Base-by-base conservation (phyloP, 64 coral and sea anemone genomes). In the Cladopsammia gracilis region DNA sequence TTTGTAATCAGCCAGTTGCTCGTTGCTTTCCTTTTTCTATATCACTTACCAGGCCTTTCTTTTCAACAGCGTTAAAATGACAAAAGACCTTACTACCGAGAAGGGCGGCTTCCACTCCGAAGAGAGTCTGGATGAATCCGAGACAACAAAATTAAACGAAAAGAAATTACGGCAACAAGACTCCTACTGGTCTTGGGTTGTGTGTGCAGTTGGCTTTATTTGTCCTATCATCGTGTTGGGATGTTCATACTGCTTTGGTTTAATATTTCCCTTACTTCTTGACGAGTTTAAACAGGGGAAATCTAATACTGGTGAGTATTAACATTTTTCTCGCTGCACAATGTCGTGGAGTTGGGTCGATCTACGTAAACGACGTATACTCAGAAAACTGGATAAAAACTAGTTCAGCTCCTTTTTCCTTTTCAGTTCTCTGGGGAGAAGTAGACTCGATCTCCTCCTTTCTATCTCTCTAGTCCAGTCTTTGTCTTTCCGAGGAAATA, bases 271-370 rank as follows among this genome's bases (percentile, higher is more conserved):
- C 22, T n/a, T 4, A 8, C 77, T 94, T 42, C 72, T 94, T 18
- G 75, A 82, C 58, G 86, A 89, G 53, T 94, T 94, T 67, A 71
- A 89, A 51, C 46, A 65, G 84, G 87, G 92, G 7, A 78, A 74
- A 84, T 87, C 87, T 3, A 85, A 48, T 57, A 94, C 92, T 18
- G 92, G 92, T 94, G 61, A 79, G 75, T 78, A 57, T 48, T 48
- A 15, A 14, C 25, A 25, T 26, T 26, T 34, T 34, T 34, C 34
- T 34, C 34, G 34, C 34, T 34, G 34, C 34, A 34, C 34, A 34
- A 34, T 34, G 34, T 2, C 8, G 47, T 74, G 25, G 16, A 13
- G 25, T 14, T 79, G 42, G 16, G 50, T 8, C 2, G 14, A 48
- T 16, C 22, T 16, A 13, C 11, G 43, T 54, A 14, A 34, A 34